Conservation (phyloP, 2,888 invertebrate species). For the Drosophila mimetica region DNA sequence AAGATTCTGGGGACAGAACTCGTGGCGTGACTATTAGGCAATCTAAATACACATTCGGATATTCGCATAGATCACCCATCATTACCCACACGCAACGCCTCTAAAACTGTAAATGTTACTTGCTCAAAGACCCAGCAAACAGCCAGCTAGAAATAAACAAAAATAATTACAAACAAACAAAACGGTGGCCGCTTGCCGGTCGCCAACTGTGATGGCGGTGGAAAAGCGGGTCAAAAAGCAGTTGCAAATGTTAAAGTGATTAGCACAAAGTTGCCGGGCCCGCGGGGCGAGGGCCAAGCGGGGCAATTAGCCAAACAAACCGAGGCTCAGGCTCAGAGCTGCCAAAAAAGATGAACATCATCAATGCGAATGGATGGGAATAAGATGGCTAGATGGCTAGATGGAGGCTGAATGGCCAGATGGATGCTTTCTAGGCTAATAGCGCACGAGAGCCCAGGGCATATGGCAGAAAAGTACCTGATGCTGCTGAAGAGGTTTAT, state of each 20-base stretch:
- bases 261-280: constrained; percentile 40
- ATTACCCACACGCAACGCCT: constrained; percentile 70
- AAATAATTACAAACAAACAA: constrained; percentile 59
- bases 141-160: constrained; percentile 29
- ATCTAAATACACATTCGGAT: constrained; percentile 44
- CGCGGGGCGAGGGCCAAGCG: constrained; percentile 32
- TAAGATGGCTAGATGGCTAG: constrained; percentile 6
- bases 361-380: constrained; percentile 47
- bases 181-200: constrained; percentile 40
- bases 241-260: constrained; percentile 49
- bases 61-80: constrained; percentile 63
- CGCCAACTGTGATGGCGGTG: constrained; percentile 29
- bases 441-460: constrained; percentile 58
- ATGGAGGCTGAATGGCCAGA: constrained; percentile 5
- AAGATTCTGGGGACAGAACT: constrained; percentile 16
- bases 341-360: constrained; percentile 68
- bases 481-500: constrained; percentile 46
- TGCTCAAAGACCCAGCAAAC: constrained; percentile 35
- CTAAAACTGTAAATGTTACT: constrained; percentile 71
- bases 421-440: constrained; percentile 72
- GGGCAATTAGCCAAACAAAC: constrained; percentile 69
- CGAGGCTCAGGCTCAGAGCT: constrained; percentile 46
- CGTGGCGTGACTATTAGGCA: constrained; percentile 54
- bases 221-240: constrained; percentile 75
- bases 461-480: constrained; percentile 7